Conservation (phyloP, 2,113 vertebrate species). For the Platichthys stellatus region DNA sequence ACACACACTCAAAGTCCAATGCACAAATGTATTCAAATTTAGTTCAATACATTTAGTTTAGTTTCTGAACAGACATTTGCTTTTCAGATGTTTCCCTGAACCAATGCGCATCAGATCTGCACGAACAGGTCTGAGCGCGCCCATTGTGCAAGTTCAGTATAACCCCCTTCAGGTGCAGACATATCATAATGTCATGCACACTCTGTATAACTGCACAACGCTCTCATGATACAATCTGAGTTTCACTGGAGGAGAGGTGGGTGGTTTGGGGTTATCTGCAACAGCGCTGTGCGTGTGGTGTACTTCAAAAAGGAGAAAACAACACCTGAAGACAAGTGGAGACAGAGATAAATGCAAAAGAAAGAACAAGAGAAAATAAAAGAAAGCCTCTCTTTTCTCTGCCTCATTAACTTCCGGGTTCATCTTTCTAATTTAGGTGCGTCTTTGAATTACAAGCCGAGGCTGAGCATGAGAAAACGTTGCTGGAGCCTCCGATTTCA, state of each 20-base stretch:
- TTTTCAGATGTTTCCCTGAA: neutral
- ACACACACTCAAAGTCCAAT: neutral
- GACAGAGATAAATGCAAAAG: neutral
- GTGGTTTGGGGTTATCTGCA: too few relatives aligned
- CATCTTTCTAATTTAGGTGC: neutral
- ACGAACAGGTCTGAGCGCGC: slow-evolving; percentile 37
- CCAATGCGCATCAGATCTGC: neutral
- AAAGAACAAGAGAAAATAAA: neutral
- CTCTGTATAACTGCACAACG: neutral
- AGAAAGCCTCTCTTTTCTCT: neutral
- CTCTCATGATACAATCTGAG: neutral
- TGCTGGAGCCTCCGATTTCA: too few relatives aligned
- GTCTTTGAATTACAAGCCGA: neutral
- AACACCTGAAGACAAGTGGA: slow-evolving; percentile 5
- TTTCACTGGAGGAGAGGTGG: too few relatives aligned
- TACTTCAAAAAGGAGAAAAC: slow-evolving; percentile 14
- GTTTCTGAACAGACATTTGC: neutral
- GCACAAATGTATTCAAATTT: neutral
- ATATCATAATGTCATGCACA: slow-evolving; percentile 17
- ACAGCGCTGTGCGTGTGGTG: neutral
- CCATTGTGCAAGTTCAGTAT: slow-evolving; percentile 28
- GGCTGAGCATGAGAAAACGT: neutral
- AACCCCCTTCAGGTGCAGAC: slow-evolving; percentile 11
- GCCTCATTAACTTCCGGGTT: neutral
- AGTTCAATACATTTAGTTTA: too few relatives aligned